Evolutionary conservation across 2,113 vertebrate genomes (phyloP).

Genomic region (Tragulus kanchil): DNA sequence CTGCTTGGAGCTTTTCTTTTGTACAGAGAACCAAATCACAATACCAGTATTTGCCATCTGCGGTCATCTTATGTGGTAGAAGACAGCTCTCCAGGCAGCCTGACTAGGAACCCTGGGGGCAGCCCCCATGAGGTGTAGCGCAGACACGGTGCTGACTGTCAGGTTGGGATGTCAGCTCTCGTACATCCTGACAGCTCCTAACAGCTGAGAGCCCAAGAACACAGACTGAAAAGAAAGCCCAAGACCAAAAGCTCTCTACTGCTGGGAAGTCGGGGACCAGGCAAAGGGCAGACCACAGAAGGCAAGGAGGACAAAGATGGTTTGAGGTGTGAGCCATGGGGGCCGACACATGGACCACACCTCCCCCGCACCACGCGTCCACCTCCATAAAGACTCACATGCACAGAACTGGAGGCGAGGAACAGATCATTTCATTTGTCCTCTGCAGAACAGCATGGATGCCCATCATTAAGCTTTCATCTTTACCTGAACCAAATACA

Average conservation of each 20-base stretch:
- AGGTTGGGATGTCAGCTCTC: not conserved
- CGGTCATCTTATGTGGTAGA: conserved; percentile 49
- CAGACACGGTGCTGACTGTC: conserved; percentile 36
- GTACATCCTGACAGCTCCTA: conserved; percentile 20
- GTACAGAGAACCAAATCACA: conserved; percentile 75
- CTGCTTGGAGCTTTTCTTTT: conserved; percentile 79
- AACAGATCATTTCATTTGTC: not conserved
- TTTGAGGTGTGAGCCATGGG: not conserved
- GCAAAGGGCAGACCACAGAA: not conserved
- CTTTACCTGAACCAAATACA: conserved; percentile 73
- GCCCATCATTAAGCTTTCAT: not conserved
- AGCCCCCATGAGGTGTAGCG: conserved; percentile 41
- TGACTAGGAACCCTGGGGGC: conserved; percentile 56
- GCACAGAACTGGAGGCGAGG: not conserved
- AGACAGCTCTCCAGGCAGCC: conserved; percentile 49
- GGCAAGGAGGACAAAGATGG: not conserved
- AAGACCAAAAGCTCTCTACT: not conserved
- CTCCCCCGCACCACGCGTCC: not conserved
- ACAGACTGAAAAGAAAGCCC: not conserved
- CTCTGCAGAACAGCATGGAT: conserved; percentile 17
- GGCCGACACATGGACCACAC: not conserved
- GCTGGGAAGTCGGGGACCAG: not conserved
- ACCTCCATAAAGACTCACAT: conserved; percentile 17
- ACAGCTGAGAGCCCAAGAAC: conserved; percentile 41
- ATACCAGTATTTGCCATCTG: conserved; percentile 62